Evolutionary conservation across 2,888 invertebrate species (phyloP).

Genomic region (Troides helena): DNA sequence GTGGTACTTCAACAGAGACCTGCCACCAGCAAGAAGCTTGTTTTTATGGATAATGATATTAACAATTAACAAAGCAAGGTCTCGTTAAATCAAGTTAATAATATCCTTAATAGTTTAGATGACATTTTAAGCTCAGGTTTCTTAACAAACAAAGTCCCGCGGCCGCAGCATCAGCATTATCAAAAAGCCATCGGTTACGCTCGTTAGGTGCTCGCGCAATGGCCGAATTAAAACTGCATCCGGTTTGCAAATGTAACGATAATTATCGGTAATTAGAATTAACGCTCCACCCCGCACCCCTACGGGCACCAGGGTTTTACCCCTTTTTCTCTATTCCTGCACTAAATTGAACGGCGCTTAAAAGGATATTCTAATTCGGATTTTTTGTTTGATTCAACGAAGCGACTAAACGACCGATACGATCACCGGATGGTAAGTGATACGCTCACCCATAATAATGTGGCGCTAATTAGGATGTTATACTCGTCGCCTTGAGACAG

Average conservation of each 20-base stretch:
- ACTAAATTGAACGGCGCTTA: slow-evolving; percentile 14
- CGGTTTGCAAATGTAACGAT: slow-evolving; percentile 53
- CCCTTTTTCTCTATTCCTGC: slow-evolving; percentile 18
- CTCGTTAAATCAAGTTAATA: too few relatives aligned
- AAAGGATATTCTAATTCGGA: background rate
- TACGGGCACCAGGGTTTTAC: background rate
- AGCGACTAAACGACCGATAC: too few relatives aligned
- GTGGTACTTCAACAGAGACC: too few relatives aligned
- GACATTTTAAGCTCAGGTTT: background rate
- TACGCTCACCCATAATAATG: too few relatives aligned
- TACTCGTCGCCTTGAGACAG: too few relatives aligned
- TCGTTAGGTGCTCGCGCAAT: slow-evolving; percentile 60
- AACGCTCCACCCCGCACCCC: slow-evolving; percentile 32
- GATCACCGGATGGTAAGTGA: too few relatives aligned
- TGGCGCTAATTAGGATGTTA: too few relatives aligned
- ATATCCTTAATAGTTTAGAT: background rate
- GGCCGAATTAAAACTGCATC: slow-evolving; percentile 73
- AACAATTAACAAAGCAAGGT: too few relatives aligned
- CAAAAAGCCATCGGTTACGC: slow-evolving; percentile 68
- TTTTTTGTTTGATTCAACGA: too few relatives aligned
- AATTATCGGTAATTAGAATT: slow-evolving; percentile 71
- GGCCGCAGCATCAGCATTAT: slow-evolving; percentile 65
- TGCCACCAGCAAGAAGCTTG: too few relatives aligned
- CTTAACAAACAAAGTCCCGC: slow-evolving; percentile 30
- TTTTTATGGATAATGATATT: too few relatives aligned